Evolutionary conservation across 2,888 invertebrate species (phyloP), one percentile per base, ranked within the genome.

Genomic region (Eueremaeus valkanovi): DNA sequence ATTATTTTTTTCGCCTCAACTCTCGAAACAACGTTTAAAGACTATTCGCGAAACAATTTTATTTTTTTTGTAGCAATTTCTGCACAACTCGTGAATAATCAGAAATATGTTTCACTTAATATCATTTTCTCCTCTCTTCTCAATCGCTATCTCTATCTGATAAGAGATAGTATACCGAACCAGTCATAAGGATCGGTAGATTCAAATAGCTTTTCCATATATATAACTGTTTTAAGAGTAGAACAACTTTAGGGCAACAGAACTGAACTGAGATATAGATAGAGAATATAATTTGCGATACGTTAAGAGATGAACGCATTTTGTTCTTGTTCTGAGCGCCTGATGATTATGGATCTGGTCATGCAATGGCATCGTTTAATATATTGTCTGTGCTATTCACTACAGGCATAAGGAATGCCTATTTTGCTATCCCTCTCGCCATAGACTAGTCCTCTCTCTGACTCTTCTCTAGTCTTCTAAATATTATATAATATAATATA

Each of bases 291-390:
- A 55, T 55, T 55, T 55, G 55, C 11, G 55, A 55, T 24, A 55
- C 8, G 21, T 18, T 63, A 63, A 63, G 61, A 63, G 18, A 29
- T 63, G 55, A 55, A 55, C 55, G 55, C 11, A 33, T 63, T 63
- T 33, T 63, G 55, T 33, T 18, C 33, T 3, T 61, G 3, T 63
- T 9, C 55, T 55, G 27, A 63, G 68, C 68, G 36, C 5, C 42
- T 40, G 40, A 68, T 68, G 68, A 68, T 68, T 68, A 68, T 40
- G 68, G 68, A 40, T 68, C n/a, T 63, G 61, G 61, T 63, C 68
- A 68, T 68, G 68, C 68, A 68, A 68, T 68, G 40, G 68, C 42
- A 68, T 68, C 68, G 68, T 68, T 68, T 68, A 68, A 68, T 40
- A 33, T 66, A 18, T 33, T 63, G 33, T 31, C n/a, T 63, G 21